Conservation (phyloP, 2,797 vertebrate genomes). For the Erethizon dorsatum region DNA sequence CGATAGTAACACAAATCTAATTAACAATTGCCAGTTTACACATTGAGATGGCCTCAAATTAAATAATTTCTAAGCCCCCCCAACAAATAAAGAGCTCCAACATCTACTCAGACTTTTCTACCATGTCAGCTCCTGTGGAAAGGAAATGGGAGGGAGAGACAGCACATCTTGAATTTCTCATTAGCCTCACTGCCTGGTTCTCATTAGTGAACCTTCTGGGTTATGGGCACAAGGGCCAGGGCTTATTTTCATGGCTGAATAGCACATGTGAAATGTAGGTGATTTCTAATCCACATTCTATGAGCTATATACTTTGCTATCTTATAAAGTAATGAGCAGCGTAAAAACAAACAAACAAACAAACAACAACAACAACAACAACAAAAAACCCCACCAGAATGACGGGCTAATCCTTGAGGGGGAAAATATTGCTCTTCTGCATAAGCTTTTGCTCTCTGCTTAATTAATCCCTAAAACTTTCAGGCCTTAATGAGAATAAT, state of each 20-base stretch:
- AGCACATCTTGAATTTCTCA: slow-evolving; percentile 79
- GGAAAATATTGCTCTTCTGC: slow-evolving; percentile 78
- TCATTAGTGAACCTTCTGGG: slow-evolving; percentile 85
- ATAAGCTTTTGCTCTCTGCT: slow-evolving; percentile 75
- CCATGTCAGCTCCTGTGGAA: background rate
- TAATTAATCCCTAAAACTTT: slow-evolving; percentile 84
- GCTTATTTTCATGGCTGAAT: slow-evolving; percentile 82
- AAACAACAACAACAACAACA: slow-evolving; percentile 34
- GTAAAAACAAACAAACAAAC: slow-evolving; percentile 29
- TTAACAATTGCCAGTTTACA: background rate
- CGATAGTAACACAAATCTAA: background rate
- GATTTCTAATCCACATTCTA: slow-evolving; percentile 63
- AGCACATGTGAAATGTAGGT: slow-evolving; percentile 77
- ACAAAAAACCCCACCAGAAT: slow-evolving; percentile 66
- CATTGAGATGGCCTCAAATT: background rate
- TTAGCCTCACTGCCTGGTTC: slow-evolving; percentile 84
- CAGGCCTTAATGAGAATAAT: slow-evolving; percentile 77
- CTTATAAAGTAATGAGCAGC: slow-evolving; percentile 58
- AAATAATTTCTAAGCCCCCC: background rate
- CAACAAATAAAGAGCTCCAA: background rate
- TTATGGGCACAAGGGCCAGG: slow-evolving; percentile 79
- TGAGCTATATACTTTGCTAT: slow-evolving; percentile 60
- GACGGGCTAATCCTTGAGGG: slow-evolving; percentile 42
- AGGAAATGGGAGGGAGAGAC: slow-evolving; percentile 72
- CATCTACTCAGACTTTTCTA: background rate